These are phyloP conservation scores for Eupithecia pulchellata DNA, from an alignment of 2,888 invertebrate species.

Conservation along the genomic window DNA sequence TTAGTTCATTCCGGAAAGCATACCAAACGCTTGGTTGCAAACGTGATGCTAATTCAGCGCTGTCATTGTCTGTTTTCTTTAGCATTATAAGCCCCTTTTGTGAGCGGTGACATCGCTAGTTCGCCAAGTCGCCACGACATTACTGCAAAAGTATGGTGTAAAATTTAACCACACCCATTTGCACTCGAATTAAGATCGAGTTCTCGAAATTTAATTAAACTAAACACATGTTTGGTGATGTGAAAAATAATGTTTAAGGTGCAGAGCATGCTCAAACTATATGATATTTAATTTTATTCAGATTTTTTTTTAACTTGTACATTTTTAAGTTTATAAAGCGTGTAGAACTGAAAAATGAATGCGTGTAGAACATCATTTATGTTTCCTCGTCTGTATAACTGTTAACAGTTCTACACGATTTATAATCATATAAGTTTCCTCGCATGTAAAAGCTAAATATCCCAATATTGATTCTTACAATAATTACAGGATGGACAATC, in stretches of 20 bases:
- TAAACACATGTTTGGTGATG: background rate
- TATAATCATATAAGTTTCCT: too few species aligned
- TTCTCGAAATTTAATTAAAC: background rate
- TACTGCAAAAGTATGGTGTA: background rate
- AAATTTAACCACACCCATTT: background rate
- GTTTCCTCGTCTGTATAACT: too few species aligned
- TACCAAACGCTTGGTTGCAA: background rate
- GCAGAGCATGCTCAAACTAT: background rate
- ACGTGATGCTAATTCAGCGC: background rate
- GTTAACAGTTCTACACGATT: too few species aligned
- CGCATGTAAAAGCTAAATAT: too few species aligned
- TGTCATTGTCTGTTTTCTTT: background rate
- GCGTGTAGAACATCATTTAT: too few species aligned
- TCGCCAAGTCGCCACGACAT: background rate
- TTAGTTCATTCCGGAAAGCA: background rate
- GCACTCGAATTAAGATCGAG: background rate
- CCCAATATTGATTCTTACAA: conserved; percentile 11
- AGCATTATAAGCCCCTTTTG: background rate
- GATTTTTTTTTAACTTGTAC: too few species aligned
- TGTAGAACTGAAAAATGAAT: too few species aligned
- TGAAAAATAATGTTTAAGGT: background rate
- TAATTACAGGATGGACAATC: conserved; percentile 77
- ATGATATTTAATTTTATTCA: too few species aligned
- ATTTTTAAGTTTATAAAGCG: too few species aligned
- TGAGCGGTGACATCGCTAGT: background rate